phyloP scores from a whole-genome alignment of 2,113 vertebrate species.

The Dasyprocta punctata region DNA sequence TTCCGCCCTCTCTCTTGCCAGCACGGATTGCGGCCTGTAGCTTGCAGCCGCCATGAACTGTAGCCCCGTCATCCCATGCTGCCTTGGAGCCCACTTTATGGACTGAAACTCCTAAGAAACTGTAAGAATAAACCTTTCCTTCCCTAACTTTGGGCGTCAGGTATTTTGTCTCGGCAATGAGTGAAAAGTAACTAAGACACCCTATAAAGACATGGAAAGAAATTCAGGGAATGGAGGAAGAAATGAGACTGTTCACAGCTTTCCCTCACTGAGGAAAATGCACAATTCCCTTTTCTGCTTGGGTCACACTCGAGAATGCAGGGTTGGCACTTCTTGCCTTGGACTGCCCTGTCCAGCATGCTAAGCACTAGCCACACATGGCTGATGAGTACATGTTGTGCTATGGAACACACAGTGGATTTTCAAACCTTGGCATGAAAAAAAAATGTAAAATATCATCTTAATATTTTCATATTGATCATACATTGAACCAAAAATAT shows the following conservation, averaged over 20 bases:
- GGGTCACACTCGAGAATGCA: not conserved
- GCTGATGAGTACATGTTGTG: accelerated
- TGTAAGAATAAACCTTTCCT: too few species aligned
- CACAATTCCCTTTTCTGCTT: not conserved
- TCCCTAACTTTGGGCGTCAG: too few species aligned
- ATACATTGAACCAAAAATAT: not conserved
- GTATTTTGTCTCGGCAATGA: too few species aligned
- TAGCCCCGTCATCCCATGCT: too few species aligned
- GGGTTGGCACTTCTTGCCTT: not conserved
- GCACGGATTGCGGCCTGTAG: too few species aligned
- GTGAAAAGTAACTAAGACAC: too few species aligned
- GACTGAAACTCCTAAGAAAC: too few species aligned
- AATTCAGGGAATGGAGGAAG: not conserved
- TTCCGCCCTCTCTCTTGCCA: too few species aligned
- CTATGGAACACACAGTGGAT: not conserved
- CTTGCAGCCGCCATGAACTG: too few species aligned
- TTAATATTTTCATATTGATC: not conserved
- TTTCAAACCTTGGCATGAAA: not conserved
- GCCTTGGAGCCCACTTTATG: too few species aligned
- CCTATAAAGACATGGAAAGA: not conserved
- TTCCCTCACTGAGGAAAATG: not conserved
- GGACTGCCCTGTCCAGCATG: accelerated
- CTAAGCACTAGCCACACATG: not conserved
- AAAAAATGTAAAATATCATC: not conserved
- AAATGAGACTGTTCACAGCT: accelerated